Evolutionary conservation across 2,113 vertebrate genomes (phyloP).

Genomic region (Vombatus ursinus): DNA sequence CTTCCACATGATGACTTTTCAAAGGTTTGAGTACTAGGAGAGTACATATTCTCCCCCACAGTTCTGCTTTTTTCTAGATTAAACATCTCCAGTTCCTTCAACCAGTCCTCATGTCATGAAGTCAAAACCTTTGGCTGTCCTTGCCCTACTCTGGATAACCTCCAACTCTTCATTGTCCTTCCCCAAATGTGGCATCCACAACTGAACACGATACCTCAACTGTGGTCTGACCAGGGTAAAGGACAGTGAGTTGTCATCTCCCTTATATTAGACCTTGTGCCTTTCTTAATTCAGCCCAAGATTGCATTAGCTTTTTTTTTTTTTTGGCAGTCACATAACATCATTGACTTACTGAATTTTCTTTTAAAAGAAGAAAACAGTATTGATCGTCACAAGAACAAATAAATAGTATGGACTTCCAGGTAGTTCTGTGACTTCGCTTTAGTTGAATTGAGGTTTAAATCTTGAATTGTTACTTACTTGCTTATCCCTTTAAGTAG

Average conservation of each 20-base stretch:
- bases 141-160: neutral
- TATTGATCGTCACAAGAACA: neutral
- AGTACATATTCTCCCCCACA: neutral
- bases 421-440: neutral
- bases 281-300: neutral
- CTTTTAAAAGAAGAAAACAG: neutral
- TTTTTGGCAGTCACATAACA: neutral
- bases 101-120: neutral
- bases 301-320: neutral
- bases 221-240: neutral
- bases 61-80: neutral
- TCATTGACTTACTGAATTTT: neutral
- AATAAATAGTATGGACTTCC: neutral
- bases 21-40: neutral
- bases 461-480: neutral
- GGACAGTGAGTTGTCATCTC: neutral
- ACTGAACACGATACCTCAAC: neutral
- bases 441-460: neutral
- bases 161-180: neutral
- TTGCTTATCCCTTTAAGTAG: neutral
- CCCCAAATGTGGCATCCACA: neutral
- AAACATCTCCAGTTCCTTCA: neutral
- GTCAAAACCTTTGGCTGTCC: neutral
- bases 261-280: neutral
- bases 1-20: neutral